Evolutionary conservation across 2,888 invertebrate genomes (phyloP), one percentile per base, ranked within the genome.

Genomic region (Leptarthrus brevirostris): DNA sequence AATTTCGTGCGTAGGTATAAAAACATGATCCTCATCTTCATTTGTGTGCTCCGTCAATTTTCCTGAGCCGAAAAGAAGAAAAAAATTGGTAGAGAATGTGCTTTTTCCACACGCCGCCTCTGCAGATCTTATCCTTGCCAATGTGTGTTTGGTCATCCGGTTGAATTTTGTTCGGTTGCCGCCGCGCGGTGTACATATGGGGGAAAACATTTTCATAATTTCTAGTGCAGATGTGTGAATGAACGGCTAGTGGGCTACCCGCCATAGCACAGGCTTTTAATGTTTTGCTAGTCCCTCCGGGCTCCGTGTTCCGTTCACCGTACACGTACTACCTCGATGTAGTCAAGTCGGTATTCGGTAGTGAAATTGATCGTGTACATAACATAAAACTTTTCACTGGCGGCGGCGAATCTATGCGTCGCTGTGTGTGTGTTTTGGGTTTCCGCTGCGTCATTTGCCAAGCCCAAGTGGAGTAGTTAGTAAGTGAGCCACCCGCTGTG

Each of bases 371-470:
- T 69, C 69, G 52, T 69, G 52, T 69, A 30, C 52, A 69, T 69
- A 69, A 49, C 26, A 69, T 26, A 66, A 66, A 52, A 30, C 26
- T 69, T 69, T 69, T 49, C 69, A 69, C 69, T 52, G 16, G 12
- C 69, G 69, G 36, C 49, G 44, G 22, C 40, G 18, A 66, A 24
- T 56, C 26, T 30, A 47, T 47, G 30, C 49, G 26, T 52, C 20
- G 24, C 18, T 24, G 64, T 14, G 40, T 74, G 72, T 74, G 52
- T 64, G 44, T 56, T 44, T 74, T 66, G 72, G 64, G 74, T 76
- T 76, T 76, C 74, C 76, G 76, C 76, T 76, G 76, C 76, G 76
- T 76, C 76, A 76, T 75, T 76, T 74, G 76, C 72, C 74, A 73
- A 74, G 74, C 76, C 74, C 74, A 74, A 56, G 22, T 47, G 54